These are phyloP conservation scores for Mastomys coucha DNA, from an alignment of 2,113 vertebrate genomes.

Conservation along the genomic window DNA sequence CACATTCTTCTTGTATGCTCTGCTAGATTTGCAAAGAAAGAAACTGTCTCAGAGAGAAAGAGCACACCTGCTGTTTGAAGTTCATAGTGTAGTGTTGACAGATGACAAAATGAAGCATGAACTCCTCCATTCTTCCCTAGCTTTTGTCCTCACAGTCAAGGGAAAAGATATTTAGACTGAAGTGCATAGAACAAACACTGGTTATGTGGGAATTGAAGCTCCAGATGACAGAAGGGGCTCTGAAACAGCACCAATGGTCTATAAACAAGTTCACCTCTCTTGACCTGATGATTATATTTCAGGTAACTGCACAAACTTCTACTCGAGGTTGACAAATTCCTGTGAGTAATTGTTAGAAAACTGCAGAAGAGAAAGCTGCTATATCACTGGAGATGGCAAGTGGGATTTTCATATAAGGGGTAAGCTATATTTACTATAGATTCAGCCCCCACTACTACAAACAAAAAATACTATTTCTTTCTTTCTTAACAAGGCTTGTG, in stretches of 20 bases:
- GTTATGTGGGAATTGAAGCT: neutral
- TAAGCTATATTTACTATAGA: neutral
- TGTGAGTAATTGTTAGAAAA: conserved; percentile 29
- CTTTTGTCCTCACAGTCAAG: conserved; percentile 54
- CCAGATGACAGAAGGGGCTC: neutral
- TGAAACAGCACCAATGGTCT: neutral
- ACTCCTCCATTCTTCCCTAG: conserved; percentile 25
- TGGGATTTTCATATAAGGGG: neutral
- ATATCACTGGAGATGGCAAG: neutral
- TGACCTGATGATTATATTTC: conserved; percentile 52
- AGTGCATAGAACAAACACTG: conserved; percentile 8
- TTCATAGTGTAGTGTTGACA: neutral
- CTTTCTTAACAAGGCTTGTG: conserved; percentile 3
- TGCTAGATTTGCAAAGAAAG: conserved; percentile 47
- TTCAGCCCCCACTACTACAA: neutral
- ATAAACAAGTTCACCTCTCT: conserved; percentile 53
- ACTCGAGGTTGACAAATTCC: conserved; percentile 16
- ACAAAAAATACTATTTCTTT: neutral
- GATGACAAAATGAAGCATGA: conserved; percentile 46
- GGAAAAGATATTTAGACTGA: conserved; percentile 38
- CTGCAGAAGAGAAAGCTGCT: neutral
- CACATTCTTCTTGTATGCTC: neutral
- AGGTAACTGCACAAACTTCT: conserved; percentile 53
- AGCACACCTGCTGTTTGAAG: conserved; percentile 45
- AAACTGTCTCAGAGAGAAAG: conserved; percentile 47